Percentiles rank a stretch among this genome's conserved stretches.
Evolutionary conservation across 2,888 invertebrate genomes (phyloP).

Genomic region (Agriopis marginaria): DNA sequence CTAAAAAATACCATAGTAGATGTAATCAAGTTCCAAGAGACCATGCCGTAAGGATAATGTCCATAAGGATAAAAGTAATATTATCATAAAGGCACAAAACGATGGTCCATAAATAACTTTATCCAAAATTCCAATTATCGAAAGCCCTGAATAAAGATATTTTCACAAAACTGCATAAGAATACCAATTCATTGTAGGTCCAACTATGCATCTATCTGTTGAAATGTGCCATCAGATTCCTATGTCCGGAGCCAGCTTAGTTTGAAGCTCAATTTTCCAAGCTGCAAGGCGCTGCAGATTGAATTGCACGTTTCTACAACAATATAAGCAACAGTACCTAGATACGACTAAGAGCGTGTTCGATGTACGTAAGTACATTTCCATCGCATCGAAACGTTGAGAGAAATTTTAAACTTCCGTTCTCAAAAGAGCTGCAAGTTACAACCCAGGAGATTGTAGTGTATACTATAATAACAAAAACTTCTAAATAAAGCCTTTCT

Average conservation of each 20-base stretch:
- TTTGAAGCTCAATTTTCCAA: background rate
- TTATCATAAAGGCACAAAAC: too few relatives aligned
- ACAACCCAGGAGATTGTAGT: background rate
- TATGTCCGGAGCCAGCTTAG: background rate
- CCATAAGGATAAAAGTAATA: too few relatives aligned
- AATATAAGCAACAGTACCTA: background rate
- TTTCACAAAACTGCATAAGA: too few relatives aligned
- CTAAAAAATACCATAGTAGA: too few relatives aligned
- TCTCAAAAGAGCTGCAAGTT: conserved; percentile 1
- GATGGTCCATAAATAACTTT: too few relatives aligned
- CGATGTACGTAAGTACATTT: background rate
- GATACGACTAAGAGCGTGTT: background rate
- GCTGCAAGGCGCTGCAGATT: background rate
- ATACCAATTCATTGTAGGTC: background rate
- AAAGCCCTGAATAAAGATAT: too few relatives aligned
- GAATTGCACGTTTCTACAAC: conserved; percentile 6
- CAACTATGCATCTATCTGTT: background rate
- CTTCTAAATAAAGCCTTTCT: background rate
- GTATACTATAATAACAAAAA: background rate
- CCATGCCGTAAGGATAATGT: too few relatives aligned
- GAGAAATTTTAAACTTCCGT: background rate
- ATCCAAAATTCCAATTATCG: too few relatives aligned
- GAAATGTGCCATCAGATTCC: background rate
- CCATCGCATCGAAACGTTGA: background rate
- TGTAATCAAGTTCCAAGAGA: too few relatives aligned